Base-by-base conservation (phyloP, 2,113 vertebrate genomes). In the Hiodon tergisus region DNA sequence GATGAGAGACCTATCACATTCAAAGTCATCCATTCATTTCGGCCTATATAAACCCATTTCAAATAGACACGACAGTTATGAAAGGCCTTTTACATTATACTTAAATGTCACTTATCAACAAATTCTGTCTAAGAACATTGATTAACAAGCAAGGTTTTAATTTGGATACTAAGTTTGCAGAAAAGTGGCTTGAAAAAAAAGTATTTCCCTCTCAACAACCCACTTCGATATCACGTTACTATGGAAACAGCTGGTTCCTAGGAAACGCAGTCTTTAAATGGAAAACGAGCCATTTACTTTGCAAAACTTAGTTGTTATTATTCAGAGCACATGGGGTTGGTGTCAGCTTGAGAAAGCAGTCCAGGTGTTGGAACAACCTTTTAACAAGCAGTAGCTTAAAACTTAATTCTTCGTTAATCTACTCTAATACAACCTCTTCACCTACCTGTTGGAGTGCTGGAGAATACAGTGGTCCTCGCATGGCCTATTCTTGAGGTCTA, bases 401-500 rank as follows among this genome's bases (percentile, higher is more conserved):
- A 31, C 31, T 31, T 31, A 31, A 31, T 31, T 31, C 31, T 31
- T 31, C 31, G 31, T 31, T 31, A 31, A 31, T 31, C 31, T 31
- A 31, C 31, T 31, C 31, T 31, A 31, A 2, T 31, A 31, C 31
- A 31, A 31, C 31, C 31, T 31, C 6, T 62, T 3, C 11, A 71
- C 81, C 88, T 89, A 94, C 96, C 96, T 91, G 89, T 98, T 98
- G 76, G 96, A 98, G 82, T 98, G 96, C 70, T 98, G 96, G 66
- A 98, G 85, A 80, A 98, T 85, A 84, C 96, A 98, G 73, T 95
- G 94, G 81, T 98, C 96, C 82, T 98, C 96, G 81, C 91, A 88
- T 5, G 87, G 79, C 72, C 93, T 93, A 60, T 94, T 94, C 82
- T 96, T 98, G 83, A 96, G 81, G 78, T 96, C 94, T 96, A 77